Conservation (phyloP, 2,888 invertebrate species). For the Oscheius sp. region DNA sequence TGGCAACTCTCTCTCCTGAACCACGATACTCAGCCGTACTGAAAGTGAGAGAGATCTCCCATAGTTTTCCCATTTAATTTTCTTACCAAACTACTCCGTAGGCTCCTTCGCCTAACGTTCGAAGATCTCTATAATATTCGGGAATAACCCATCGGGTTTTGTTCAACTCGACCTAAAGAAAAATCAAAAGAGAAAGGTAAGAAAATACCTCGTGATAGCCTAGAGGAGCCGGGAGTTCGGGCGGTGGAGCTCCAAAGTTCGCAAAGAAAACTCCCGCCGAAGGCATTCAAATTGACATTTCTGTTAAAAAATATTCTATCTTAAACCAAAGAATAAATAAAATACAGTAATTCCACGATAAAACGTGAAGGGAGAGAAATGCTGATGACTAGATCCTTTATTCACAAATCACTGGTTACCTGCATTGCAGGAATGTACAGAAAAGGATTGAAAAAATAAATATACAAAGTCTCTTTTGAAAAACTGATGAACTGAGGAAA, state of each 20-base stretch:
- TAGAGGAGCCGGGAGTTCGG: slow-evolving; percentile 40
- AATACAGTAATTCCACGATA: too few species aligned
- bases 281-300: slow-evolving; percentile 16
- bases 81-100: slow-evolving; percentile 60
- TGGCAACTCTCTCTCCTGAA: slow-evolving; percentile 84
- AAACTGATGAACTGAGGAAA: too few species aligned
- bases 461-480: too few species aligned
- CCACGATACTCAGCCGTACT: slow-evolving; percentile 55
- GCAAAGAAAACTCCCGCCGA: slow-evolving; percentile 47
- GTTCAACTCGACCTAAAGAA: slow-evolving; percentile 82
- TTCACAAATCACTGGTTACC: not conserved
- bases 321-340: too few species aligned
- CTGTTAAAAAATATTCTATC: too few species aligned
- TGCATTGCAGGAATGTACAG: not conserved
- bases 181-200: too few species aligned
- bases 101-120: slow-evolving; percentile 57
- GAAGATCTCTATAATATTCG: slow-evolving; percentile 46
- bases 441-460: too few species aligned
- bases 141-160: slow-evolving; percentile 78
- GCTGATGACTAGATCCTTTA: not conserved
- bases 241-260: slow-evolving; percentile 48
- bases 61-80: not conserved
- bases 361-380: too few species aligned
- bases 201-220: slow-evolving; percentile 51
- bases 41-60: too few species aligned